Conservation (phyloP, 2,113 vertebrate species). For the Myiopsitta monachus region DNA sequence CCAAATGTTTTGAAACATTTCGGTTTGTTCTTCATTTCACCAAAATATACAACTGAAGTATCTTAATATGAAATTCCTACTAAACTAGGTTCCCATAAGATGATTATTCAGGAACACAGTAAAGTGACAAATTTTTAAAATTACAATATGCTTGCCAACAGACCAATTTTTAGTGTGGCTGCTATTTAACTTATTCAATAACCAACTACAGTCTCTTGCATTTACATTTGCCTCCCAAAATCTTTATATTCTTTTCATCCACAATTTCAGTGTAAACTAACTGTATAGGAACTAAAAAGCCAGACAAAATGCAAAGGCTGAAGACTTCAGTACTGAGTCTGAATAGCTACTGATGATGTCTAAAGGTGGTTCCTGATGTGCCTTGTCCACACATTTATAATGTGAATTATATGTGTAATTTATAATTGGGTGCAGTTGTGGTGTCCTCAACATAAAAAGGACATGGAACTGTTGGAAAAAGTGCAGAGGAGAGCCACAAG, state of each 20-base stretch:
- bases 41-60: not conserved
- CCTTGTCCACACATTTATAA: not conserved
- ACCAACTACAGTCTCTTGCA: not conserved
- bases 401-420: not conserved
- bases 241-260: not conserved
- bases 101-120: not conserved
- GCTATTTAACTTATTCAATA: not conserved
- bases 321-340: not conserved
- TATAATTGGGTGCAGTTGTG: no score
- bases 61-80: not conserved
- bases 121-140: not conserved
- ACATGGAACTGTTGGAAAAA: no score
- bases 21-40: not conserved
- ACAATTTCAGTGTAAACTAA: not conserved
- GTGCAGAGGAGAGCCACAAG: no score
- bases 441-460: no score
- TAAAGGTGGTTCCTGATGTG: not conserved
- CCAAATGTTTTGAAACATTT: not conserved
- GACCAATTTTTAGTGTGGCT: not conserved
- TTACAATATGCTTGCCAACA: not conserved
- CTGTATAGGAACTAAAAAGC: not conserved
- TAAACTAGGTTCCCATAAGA: not conserved
- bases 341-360: not conserved
- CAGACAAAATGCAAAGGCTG: not conserved
- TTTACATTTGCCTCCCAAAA: not conserved